Evolutionary conservation across 2,797 vertebrate genomes (phyloP), one percentile per base, ranked within the genome.

Genomic region (Cyclura pinguis): DNA sequence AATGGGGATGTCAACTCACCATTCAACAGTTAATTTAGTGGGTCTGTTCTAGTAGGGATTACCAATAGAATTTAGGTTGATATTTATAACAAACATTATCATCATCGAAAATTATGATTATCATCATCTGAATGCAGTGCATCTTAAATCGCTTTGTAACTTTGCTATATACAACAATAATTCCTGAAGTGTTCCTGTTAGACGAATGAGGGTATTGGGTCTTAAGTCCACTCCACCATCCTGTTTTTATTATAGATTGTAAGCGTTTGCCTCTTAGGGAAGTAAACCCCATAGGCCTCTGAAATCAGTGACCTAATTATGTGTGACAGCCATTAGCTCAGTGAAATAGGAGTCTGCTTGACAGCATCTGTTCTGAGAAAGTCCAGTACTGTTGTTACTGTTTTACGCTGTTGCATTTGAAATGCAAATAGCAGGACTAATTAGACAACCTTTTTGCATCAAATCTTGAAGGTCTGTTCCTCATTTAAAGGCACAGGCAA

Each of bases 251-350:
- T 94, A 72, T 80, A 74, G 89, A 90, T 93, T 89, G 88, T 92
- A 35, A 67, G 84, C 87, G 55, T 94, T 92, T 95, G 92, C 89
- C 94, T 94, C 74, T 5, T 32, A 94, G 91, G 24, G 83, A 0
- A 85, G 89, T 86, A 94, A 94, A 89, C 89, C 91, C 93, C 87
- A 91, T 93, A 94, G 94, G 88, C 82, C 90, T 95, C 83, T 91
- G 93, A 88, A 96, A 95, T 88, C 89, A 13, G 87, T 96, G 96
- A 96, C 93, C 2, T 95, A 94, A 96, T 95, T 92, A 90, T 83
- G 74, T 86, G 80, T 94, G 95, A 94, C 95, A 95, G 95, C 92
- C 92, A 93, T 96, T 95, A 96, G 94, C 42, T 94, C 93, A 91
- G 80, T 92, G 92, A 95, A 95, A 95, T 67, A 91, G 91, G 93